Evolutionary conservation across 2,888 invertebrate species (phyloP).

Genomic region (Heliconius erato): DNA sequence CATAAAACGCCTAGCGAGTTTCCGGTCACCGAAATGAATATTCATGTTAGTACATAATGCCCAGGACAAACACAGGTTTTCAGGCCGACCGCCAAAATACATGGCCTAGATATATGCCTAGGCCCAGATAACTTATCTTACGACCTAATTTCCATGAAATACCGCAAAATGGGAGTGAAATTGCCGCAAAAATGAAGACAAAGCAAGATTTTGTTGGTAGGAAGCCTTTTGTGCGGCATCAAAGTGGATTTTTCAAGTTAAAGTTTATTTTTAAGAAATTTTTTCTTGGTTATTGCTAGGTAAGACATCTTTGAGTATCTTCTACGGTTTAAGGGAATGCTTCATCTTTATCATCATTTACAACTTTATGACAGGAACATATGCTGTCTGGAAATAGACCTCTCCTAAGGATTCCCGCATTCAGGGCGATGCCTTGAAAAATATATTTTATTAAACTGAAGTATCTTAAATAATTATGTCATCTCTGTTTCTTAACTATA

Average conservation of each 20-base stretch:
- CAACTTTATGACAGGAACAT: no score
- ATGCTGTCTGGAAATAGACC: no score
- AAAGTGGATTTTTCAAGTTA: constrained; percentile 19
- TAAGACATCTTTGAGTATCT: no score
- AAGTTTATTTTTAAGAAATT: neutral
- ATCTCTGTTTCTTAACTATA: no score
- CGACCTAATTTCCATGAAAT: constrained; percentile 39
- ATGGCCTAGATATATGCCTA: constrained; percentile 47
- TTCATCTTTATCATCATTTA: no score
- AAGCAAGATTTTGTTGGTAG: constrained; percentile 23
- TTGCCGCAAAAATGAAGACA: constrained; percentile 30
- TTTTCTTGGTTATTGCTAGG: neutral
- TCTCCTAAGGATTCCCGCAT: no score
- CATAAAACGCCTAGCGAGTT: constrained; percentile 40
- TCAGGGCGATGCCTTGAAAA: no score
- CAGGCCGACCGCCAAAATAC: constrained; percentile 54
- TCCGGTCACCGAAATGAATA: constrained; percentile 45
- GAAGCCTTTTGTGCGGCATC: constrained; percentile 2
- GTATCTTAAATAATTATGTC: no score
- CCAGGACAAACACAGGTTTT: constrained; percentile 46
- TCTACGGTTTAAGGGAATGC: no score
- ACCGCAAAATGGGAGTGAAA: constrained; percentile 24
- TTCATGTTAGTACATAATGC: constrained; percentile 49
- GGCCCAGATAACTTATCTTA: constrained; percentile 45
- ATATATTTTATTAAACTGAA: no score